Percentiles rank a stretch among this genome's conserved stretches.
These are phyloP conservation scores for Phocoena phocoena DNA, from an alignment of 2,113 vertebrate genomes.

Conservation along the genomic window DNA sequence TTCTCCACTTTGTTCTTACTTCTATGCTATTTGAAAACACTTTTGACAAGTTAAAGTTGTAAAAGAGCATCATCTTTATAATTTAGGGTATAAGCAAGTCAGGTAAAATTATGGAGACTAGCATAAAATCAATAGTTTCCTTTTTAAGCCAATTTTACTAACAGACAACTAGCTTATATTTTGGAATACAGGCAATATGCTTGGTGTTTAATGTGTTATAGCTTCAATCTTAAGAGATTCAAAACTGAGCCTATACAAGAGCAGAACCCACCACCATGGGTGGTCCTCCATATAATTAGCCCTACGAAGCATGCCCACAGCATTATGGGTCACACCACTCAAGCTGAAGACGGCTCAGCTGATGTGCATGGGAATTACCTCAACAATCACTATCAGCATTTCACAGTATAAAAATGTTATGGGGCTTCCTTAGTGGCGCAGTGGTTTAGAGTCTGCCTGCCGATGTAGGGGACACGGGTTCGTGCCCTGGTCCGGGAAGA, in stretches of 20 bases:
- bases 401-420: neutral
- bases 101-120: constrained; percentile 51
- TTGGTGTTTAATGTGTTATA: neutral
- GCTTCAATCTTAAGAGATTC: neutral
- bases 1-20: constrained; percentile 57
- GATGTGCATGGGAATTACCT: neutral
- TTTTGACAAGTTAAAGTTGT: constrained; percentile 54
- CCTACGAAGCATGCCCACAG: neutral
- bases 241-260: neutral
- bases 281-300: neutral
- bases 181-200: neutral
- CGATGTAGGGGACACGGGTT: no score
- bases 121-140: constrained; percentile 60
- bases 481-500: no score
- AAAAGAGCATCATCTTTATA: constrained; percentile 50
- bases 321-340: neutral
- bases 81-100: constrained; percentile 17
- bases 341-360: neutral
- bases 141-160: constrained; percentile 40
- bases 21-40: constrained; percentile 53
- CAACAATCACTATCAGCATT: neutral
- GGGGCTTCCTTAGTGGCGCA: no score
- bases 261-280: neutral
- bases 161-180: neutral
- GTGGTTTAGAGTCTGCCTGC: no score